Evolutionary conservation across 2,888 invertebrate genomes (phyloP), one percentile per base, ranked within the genome.

Genomic region (Heteromurus nitidus): DNA sequence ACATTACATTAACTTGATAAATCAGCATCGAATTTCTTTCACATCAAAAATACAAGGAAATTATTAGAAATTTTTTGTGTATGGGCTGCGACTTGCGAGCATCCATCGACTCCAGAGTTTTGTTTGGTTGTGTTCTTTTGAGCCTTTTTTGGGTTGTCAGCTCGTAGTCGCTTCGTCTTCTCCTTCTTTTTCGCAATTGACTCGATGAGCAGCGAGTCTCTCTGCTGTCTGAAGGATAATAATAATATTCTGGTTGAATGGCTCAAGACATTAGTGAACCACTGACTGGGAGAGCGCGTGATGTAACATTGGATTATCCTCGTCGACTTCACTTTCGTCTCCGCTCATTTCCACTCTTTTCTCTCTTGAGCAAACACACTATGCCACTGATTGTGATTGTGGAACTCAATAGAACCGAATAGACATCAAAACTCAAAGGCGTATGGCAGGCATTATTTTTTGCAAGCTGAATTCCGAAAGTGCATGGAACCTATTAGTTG

Each of bases 1-100:
- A 60, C 68, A 76, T 76, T 76, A 60, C 76, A 76, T 79, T 79
- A 70, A 55, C 79, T 79, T 79, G 79, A 79, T 79, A 70, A 79
- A 64, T 79, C 70, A 79, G 79, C 79, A 64, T 79, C 70, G 79
- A 79, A 65, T 79, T 79, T 65, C 79, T 70, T 70, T 79, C 70
- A 70, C 31, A 79, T 64, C 55, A 53, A 69, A 31, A n/a, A n/a
- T n/a, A n/a, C 9, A 68, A 50, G 50, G 26, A 42, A 30, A n/a
- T n/a, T n/a, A n/a, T n/a, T n/a, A n/a, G n/a, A n/a, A n/a, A n/a
- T n/a, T n/a, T n/a, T n/a, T n/a, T n/a, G n/a, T n/a, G n/a, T n/a
- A n/a, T n/a, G n/a, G n/a, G n/a, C n/a, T n/a, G n/a, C n/a, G n/a
- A n/a, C n/a, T n/a, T n/a, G n/a, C 26, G 18, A 58, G 58, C 7